Percentiles rank a stretch among this genome's conserved stretches.
Evolutionary conservation across 2,113 vertebrate genomes (phyloP).

Genomic region (mouse (Mus musculus)): GRCm39 chr10:107396501-107397000

Average conservation of each 20-base stretch:
- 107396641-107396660: background rate
- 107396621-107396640: too few species aligned
- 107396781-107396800: constrained; percentile 26
- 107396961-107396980: background rate
- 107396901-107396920: background rate
- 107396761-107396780: constrained; percentile 15
- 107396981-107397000: background rate
- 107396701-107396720: background rate
- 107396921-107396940: background rate
- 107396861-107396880: constrained; percentile 10
- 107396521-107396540: too few species aligned
- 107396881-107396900: background rate
- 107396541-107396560: too few species aligned
- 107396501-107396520: too few species aligned
- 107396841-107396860: constrained; percentile 35
- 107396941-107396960: constrained; percentile 1
- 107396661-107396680: background rate
- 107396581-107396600: too few species aligned
- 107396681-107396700: constrained; percentile 33
- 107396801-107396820: constrained; percentile 18
- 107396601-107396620: too few species aligned
- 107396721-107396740: constrained; percentile 26
- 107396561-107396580: too few species aligned
- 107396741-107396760: background rate
- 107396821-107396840: background rate